A percentile compares a stretch with the other conserved stretches of the same genome.
Conservation (phyloP, 2,113 vertebrate genomes). For the Syngnathus scovelli region DNA sequence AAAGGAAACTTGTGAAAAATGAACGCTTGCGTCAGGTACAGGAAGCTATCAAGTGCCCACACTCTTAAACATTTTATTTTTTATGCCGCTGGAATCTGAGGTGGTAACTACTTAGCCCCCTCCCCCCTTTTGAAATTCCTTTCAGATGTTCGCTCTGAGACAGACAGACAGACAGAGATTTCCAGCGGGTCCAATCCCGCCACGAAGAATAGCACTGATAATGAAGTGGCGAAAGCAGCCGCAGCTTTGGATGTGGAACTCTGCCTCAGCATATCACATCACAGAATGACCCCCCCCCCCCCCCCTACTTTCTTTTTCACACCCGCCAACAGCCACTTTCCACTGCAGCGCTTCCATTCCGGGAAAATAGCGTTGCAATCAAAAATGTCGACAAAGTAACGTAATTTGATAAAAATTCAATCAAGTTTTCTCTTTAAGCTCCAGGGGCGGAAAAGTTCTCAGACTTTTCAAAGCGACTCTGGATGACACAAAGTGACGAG, state of each 20-base stretch:
- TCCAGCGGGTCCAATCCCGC: slow-evolving; percentile 62
- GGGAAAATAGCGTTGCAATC: slow-evolving; percentile 47
- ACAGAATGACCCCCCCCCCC: slow-evolving; percentile 47
- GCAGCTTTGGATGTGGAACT: slow-evolving; percentile 45
- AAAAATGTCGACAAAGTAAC: slow-evolving; percentile 18
- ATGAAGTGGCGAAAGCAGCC: slow-evolving; percentile 59
- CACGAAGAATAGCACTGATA: slow-evolving; percentile 62
- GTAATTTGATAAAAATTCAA: slow-evolving; percentile 56
- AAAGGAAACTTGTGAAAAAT: slow-evolving; percentile 50
- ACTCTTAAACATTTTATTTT: slow-evolving; percentile 14
- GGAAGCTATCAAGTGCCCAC: slow-evolving; percentile 1
- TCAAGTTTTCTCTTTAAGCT: slow-evolving; percentile 46
- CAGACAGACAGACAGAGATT: slow-evolving; percentile 63
- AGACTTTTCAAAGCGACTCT: slow-evolving; percentile 55
- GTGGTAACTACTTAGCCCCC: slow-evolving; percentile 40
- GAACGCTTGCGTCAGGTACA: slow-evolving; percentile 44
- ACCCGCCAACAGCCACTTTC: slow-evolving; percentile 50
- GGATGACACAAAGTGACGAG: slow-evolving; percentile 79
- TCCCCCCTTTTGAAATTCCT: slow-evolving; percentile 49
- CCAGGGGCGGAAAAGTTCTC: slow-evolving; percentile 25
- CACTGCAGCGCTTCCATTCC: slow-evolving; percentile 45
- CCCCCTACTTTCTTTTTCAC: slow-evolving; percentile 6
- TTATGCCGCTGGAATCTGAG: slow-evolving; percentile 38
- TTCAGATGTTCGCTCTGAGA: slow-evolving; percentile 48
- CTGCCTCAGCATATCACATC: slow-evolving; percentile 66